phyloP scores from a whole-genome alignment of 2,888 invertebrate species.

The Pyrgus malvae region DNA sequence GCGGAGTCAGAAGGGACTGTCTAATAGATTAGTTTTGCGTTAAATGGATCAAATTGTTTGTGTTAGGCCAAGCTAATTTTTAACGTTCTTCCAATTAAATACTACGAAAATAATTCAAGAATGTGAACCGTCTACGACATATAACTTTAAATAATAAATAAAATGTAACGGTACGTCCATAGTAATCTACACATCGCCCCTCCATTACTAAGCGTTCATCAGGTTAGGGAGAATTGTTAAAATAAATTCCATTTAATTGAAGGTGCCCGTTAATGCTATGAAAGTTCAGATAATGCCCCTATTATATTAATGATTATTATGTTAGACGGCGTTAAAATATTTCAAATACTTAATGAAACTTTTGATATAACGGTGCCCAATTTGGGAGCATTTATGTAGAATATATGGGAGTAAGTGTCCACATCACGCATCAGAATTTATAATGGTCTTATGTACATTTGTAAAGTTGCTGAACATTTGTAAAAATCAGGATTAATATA shows the following conservation, averaged over 20 bases:
- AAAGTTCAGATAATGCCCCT: conserved; percentile 54
- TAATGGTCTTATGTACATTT: too few relatives aligned
- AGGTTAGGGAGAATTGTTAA: conserved; percentile 64
- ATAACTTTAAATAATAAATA: not conserved
- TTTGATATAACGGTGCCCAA: conserved; percentile 5
- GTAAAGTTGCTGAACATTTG: too few relatives aligned
- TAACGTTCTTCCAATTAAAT: not conserved
- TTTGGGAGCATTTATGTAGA: too few relatives aligned
- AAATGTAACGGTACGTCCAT: conserved; percentile 32
- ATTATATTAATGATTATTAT: conserved; percentile 1
- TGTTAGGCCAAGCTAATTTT: conserved; percentile 28
- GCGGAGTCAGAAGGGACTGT: conserved; percentile 63
- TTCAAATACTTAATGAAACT: not conserved
- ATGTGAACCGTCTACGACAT: not conserved
- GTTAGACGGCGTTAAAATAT: not conserved
- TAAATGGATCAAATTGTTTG: conserved; percentile 54
- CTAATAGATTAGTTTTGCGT: conserved; percentile 62
- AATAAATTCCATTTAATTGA: conserved; percentile 72
- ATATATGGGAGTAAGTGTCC: too few relatives aligned
- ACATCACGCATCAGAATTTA: too few relatives aligned
- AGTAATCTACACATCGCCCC: conserved; percentile 37
- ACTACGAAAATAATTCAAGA: not conserved
- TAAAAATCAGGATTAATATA: too few relatives aligned
- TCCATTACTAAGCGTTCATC: conserved; percentile 34
- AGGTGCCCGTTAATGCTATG: conserved; percentile 65